phyloP scores from a whole-genome alignment of 2,797 vertebrate genomes.

The Synaphobranchus kaupii region DNA sequence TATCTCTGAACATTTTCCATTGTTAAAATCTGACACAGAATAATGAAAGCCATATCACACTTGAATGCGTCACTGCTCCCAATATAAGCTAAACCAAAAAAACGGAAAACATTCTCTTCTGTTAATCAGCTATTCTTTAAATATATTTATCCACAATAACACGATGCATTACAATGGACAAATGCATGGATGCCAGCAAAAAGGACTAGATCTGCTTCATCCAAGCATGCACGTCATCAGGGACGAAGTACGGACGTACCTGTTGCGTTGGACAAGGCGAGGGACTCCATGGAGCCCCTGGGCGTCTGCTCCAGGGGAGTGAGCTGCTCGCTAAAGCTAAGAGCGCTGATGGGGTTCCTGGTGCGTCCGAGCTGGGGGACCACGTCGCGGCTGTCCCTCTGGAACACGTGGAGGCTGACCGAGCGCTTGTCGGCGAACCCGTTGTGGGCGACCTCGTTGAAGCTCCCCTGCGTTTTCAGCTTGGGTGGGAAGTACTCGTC shows the following conservation, averaged over 20 bases:
- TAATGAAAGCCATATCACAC: not conserved
- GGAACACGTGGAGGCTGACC: conserved; percentile 88
- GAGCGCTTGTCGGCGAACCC: conserved; percentile 87
- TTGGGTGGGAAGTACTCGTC: conserved; percentile 87
- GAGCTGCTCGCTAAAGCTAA: conserved; percentile 89
- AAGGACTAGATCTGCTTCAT: not conserved
- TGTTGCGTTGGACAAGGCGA: conserved; percentile 89
- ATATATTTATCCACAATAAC: not conserved
- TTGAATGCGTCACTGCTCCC: not conserved
- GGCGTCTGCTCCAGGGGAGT: conserved; percentile 91
- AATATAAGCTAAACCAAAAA: not conserved
- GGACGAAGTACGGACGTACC: conserved; percentile 72
- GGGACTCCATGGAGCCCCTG: conserved; percentile 91
- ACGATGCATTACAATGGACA: not conserved
- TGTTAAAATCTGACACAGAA: not conserved
- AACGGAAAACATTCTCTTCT: not conserved
- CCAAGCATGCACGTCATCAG: not conserved
- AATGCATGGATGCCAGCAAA: not conserved
- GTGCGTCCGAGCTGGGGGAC: conserved; percentile 80
- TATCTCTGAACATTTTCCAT: not conserved
- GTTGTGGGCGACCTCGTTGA: conserved; percentile 83
- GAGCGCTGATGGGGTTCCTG: conserved; percentile 90
- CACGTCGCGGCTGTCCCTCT: conserved; percentile 77
- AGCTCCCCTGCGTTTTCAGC: conserved; percentile 88
- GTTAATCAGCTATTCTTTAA: not conserved